Base-by-base conservation (phyloP, 1,140 invertebrate species). In the Ips nitidus region DNA sequence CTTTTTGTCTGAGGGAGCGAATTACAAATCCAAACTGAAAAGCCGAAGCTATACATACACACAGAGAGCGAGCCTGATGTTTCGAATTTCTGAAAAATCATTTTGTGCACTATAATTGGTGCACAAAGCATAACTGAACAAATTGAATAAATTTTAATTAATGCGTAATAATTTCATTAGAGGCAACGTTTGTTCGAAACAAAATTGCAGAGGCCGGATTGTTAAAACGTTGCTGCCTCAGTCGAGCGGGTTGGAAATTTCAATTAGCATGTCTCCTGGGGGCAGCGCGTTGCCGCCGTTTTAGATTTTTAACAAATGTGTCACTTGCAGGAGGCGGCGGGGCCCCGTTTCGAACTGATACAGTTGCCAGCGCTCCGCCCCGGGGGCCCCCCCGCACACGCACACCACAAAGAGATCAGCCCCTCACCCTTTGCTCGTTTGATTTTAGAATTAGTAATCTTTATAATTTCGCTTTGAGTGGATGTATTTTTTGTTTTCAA, bases 121-220 rank as follows among this genome's bases (percentile, higher is more conserved):
- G 65, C 61, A 75, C 69, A 74, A 75, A 76, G 71, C 72, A 74
- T 72, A 71, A 65, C 75, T 68, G 70, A 75, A 75, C 72, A 67
- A 76, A 78, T 78, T 72, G 75, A 75, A 76, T 74, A 77, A 77
- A 79, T 75, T 79, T 79, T 79, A 79, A 79, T 79, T 79, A 79
- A 76, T 75, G 72, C 74, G 75, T 75, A 72, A 78, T 79, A 77
- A 79, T 79, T 79, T 76, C 74, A 79, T 79, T 79, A 77, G 61
- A 71, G 71, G 61, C 53, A 37, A 61, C 69, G 74, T 60, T 67
- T 66, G 69, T 65, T 59, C 59, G 8, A 70, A 70, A 70, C 67
- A 71, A 73, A 77, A 75, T 74, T 75, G 67, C 73, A 76, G 71
- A 59, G 69, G 52, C 69, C 50, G 64, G 69, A 62, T 64, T 68